Conservation (phyloP, 2,113 vertebrate species). For the Colinus virginianus region DNA sequence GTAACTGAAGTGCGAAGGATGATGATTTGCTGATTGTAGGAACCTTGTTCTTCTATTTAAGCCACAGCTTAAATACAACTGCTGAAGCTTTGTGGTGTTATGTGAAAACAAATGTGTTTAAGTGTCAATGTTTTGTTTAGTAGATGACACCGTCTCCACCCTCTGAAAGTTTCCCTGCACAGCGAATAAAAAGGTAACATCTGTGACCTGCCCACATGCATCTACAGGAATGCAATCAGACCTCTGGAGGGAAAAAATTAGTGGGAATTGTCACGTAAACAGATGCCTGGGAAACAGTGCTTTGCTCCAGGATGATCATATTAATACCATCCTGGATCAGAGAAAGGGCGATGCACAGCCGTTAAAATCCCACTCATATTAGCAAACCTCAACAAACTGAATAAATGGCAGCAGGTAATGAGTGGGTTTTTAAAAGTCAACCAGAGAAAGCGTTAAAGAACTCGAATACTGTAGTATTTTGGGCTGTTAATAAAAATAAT, state of each 20-base stretch:
- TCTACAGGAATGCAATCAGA: background rate
- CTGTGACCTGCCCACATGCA: background rate
- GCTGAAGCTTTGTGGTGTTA: background rate
- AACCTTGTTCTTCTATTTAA: background rate
- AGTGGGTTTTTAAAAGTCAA: background rate
- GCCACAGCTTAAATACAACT: too few species aligned
- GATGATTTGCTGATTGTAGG: background rate
- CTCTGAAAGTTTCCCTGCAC: background rate
- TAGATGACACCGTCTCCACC: background rate
- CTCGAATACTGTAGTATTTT: background rate
- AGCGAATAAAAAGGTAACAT: background rate
- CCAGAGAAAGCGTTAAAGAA: slow-evolving; percentile 38
- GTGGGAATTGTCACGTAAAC: background rate
- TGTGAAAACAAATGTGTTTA: background rate
- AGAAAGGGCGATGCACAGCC: background rate
- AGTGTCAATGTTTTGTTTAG: background rate
- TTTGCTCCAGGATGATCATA: background rate
- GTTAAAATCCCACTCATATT: background rate
- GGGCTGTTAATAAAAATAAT: background rate
- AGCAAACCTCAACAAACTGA: background rate
- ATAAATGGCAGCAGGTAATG: background rate
- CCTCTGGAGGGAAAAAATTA: background rate
- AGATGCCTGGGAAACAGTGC: background rate
- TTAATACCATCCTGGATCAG: background rate
- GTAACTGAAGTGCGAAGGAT: background rate